Conservation (phyloP, 2,797 vertebrate genomes). For the Rachycentron canadum region DNA sequence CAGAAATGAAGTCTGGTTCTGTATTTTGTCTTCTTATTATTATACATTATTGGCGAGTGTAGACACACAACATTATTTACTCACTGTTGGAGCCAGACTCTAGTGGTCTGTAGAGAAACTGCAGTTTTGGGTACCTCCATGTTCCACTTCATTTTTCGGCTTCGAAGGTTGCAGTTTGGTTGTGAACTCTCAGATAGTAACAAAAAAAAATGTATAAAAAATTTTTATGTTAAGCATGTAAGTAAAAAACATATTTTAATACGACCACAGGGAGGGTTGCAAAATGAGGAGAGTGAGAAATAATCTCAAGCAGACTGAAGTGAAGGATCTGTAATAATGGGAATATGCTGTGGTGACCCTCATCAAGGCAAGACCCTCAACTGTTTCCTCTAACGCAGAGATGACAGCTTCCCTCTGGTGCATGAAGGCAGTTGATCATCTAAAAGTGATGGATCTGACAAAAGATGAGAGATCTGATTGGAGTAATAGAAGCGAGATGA, state of each 20-base stretch:
- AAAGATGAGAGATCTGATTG: slow-evolving; percentile 57
- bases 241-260: not conserved
- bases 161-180: no score
- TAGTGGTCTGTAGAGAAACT: no score
- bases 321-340: not conserved
- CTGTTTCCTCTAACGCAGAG: slow-evolving; percentile 13
- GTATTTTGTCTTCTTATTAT: not conserved
- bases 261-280: not conserved
- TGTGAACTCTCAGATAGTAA: not conserved
- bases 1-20: not conserved
- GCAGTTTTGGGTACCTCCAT: no score
- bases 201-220: no score
- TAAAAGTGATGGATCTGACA: slow-evolving; percentile 58
- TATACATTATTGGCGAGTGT: not conserved
- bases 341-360: not conserved
- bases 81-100: no score
- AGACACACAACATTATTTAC: not conserved
- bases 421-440: slow-evolving; percentile 40
- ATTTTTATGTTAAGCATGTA: no score
- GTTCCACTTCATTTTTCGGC: no score
- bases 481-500: slow-evolving; percentile 50
- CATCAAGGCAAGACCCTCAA: slow-evolving; percentile 1
- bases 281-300: not conserved
- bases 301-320: not conserved
- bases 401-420: slow-evolving; percentile 46